A percentile compares a stretch with the other conserved stretches of the same genome.
Conservation (phyloP, 2,888 invertebrate genomes). For the Paralinhomoeus sp. region DNA sequence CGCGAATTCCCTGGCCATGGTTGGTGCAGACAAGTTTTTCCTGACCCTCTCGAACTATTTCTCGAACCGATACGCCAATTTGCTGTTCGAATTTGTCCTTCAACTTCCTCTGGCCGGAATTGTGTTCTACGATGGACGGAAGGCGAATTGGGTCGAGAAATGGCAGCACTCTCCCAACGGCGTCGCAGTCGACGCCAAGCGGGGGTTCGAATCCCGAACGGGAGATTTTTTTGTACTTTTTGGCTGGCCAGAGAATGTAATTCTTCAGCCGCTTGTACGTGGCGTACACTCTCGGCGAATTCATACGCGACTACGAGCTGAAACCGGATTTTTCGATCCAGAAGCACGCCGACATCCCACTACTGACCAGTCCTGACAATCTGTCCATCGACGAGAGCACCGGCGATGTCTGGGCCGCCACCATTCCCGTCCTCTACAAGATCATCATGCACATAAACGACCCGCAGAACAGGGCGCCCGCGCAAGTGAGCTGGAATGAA, state of each 20-base stretch:
- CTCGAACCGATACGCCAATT: constrained; percentile 6
- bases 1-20: constrained; percentile 13
- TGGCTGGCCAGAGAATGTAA: too few relatives aligned
- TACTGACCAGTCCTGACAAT: constrained; percentile 12
- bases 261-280: constrained; percentile 12
- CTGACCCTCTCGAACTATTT: constrained; percentile 15
- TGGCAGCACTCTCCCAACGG: constrained; percentile 12
- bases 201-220: too few relatives aligned
- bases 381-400: constrained; percentile 5
- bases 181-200: constrained; percentile 13
- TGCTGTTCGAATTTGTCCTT: constrained; percentile 9
- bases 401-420: constrained; percentile 10
- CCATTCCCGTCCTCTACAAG: constrained; percentile 12
- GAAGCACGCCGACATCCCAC: constrained; percentile 13
- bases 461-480: constrained; percentile 1
- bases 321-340: constrained; percentile 10
- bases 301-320: constrained; percentile 12
- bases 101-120: constrained; percentile 12
- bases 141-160: constrained; percentile 5
- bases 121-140: constrained; percentile 16
- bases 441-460: background rate
- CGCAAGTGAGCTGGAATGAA: constrained; percentile 1
- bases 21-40: constrained; percentile 17
- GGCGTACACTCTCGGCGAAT: constrained; percentile 8
- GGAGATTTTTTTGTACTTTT: too few relatives aligned